phyloP scores from a whole-genome alignment of 2,113 vertebrate species.

The Pontoporia blainvillei region DNA sequence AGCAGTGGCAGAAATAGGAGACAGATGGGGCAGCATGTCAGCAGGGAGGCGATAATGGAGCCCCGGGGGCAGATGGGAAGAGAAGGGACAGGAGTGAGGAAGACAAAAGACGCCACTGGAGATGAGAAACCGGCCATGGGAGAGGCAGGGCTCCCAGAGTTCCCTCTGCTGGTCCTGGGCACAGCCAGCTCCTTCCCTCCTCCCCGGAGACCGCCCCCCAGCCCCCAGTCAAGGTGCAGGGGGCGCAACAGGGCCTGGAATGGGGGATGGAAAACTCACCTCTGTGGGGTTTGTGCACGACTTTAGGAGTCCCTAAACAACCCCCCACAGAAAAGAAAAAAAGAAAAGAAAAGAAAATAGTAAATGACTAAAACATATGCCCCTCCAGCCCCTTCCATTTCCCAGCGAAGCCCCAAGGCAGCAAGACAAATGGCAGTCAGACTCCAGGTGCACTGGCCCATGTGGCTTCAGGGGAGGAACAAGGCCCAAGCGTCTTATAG shows the following conservation, averaged over 20 bases:
- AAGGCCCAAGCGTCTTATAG: background rate
- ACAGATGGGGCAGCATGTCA: background rate
- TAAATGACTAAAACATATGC: background rate
- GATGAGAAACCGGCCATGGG: background rate
- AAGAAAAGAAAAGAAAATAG: background rate
- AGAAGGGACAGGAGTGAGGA: background rate
- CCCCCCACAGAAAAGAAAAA: background rate
- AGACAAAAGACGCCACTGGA: background rate
- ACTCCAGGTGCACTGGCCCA: background rate
- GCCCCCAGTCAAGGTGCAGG: background rate
- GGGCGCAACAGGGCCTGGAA: too few species aligned
- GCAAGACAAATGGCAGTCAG: background rate
- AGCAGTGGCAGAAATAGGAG: background rate
- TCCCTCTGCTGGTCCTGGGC: background rate
- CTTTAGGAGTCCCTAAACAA: conserved; percentile 82
- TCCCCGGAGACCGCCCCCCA: background rate
- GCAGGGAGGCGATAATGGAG: background rate
- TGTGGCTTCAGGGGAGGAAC: background rate
- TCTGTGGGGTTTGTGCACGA: conserved; percentile 82
- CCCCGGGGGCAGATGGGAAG: background rate
- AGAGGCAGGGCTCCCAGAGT: background rate
- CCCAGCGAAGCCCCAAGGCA: background rate
- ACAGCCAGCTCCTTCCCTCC: background rate
- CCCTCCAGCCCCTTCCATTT: background rate
- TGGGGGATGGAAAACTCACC: conserved; percentile 76